Evolutionary conservation across 35 echinoderm and acorn worm species (phyloP).

Genomic region (Amphiura filiformis): DNA sequence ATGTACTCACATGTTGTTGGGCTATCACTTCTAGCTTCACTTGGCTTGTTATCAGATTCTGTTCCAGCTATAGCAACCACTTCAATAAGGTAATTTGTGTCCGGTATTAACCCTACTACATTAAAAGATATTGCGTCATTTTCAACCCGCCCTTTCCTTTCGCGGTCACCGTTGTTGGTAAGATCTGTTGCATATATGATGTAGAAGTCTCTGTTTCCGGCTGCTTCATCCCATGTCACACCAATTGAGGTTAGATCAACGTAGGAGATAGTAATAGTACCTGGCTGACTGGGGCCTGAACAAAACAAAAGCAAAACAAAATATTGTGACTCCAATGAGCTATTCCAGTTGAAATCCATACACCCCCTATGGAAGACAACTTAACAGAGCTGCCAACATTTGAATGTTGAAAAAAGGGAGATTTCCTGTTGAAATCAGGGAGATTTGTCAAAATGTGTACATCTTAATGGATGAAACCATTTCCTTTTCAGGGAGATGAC

Average conservation of each 20-base stretch:
- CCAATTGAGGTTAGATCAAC: neutral
- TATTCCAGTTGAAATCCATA: too few relatives aligned
- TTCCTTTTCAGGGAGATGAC: too few relatives aligned
- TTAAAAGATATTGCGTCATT: neutral
- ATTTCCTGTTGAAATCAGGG: too few relatives aligned
- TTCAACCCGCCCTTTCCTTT: neutral
- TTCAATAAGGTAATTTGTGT: neutral
- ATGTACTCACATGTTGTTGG: neutral
- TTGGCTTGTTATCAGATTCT: neutral
- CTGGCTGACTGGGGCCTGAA: neutral
- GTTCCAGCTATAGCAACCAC: neutral
- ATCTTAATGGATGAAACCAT: too few relatives aligned
- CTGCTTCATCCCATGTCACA: neutral
- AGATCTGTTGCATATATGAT: neutral
- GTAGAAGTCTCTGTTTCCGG: neutral
- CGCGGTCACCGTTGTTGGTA: neutral
- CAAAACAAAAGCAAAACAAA: too few relatives aligned
- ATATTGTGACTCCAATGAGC: too few relatives aligned
- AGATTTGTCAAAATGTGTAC: too few relatives aligned
- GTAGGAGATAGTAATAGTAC: neutral
- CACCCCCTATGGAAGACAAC: too few relatives aligned
- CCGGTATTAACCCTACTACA: neutral
- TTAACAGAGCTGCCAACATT: too few relatives aligned
- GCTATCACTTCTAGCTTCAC: neutral
- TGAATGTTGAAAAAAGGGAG: too few relatives aligned